Evolutionary conservation across 92 coral and sea anemone species (phyloP), one percentile per base, ranked within the genome.

Genomic region (Parazoanthus atlanticus): DNA sequence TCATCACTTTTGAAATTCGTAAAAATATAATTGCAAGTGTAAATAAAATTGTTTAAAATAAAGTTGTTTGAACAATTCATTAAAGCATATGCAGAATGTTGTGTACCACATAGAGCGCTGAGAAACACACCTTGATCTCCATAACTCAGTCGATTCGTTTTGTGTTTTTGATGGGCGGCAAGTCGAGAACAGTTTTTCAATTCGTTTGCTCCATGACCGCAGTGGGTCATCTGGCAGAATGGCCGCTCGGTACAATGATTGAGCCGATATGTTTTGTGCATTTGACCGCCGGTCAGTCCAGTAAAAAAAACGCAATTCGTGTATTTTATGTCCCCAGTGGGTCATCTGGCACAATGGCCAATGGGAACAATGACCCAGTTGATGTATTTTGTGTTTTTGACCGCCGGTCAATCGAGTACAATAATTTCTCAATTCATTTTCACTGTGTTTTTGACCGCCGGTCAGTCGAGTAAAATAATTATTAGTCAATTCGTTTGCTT

Each of bases 61-160:
- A 29, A 69, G 74, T 69, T 69, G 74, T 69, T 64, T 64, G 70
- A 64, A 64, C 70, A n/a, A 64, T 64, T 69, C 74, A 69, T 69
- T 7, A 69, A 69, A 69, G 74, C 74, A 69, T 69, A 29, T 29
- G 33, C 31, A 69, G 74, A 69, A 69, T 69, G 31, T n/a, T 29
- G 74, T 69, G 74, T 29, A 69, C 74, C 74, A 69, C 74, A 17
- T 25, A 69, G 74, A 69, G 33, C 74, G n/a, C 74, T 69, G 74
- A 69, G 74, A n/a, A 69, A 69, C 74, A 69, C 74, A 69, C 74
- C 15, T 69, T 69, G 32, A 69, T 69, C n/a, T 69, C 9, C 74
- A 69, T 69, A 69, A 29, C 74, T 69, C 33, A 25, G 74, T 69
- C 33, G n/a, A 69, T 26, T n/a, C 12, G 74, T 16, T 56, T 56